Percentiles rank a stretch among this genome's conserved stretches.
These are phyloP conservation scores for Penaeus indicus DNA, from an alignment of 1,140 invertebrate genomes.

Conservation along the genomic window DNA sequence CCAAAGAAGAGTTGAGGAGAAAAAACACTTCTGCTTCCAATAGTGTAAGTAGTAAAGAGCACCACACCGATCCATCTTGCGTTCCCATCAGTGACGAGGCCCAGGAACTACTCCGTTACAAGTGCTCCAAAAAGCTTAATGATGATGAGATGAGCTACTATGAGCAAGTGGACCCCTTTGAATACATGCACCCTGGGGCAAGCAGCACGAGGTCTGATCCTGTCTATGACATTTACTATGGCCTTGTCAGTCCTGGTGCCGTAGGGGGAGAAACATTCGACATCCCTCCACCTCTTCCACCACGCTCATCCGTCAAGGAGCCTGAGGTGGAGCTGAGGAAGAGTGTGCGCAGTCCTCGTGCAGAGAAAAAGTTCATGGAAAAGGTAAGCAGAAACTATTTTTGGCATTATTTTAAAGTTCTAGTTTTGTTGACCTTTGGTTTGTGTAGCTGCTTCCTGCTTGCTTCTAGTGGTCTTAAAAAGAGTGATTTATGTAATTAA, in stretches of 20 bases:
- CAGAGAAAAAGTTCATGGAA: constrained; percentile 27
- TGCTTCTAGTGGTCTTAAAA: no score
- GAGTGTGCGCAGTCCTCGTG: constrained; percentile 21
- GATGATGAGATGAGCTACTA: constrained; percentile 67
- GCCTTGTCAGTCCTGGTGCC: constrained; percentile 61
- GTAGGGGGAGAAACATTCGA: constrained; percentile 61
- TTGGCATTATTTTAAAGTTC: neutral
- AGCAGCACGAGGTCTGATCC: constrained; percentile 60
- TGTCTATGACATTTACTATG: constrained; percentile 63
- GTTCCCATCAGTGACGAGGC: constrained; percentile 64
- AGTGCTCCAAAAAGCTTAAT: constrained; percentile 23
- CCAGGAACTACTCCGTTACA: constrained; percentile 58
- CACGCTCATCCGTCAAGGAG: constrained; percentile 36
- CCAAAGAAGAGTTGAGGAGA: constrained; percentile 46
- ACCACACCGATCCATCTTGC: neutral
- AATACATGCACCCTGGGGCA: constrained; percentile 66
- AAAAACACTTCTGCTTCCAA: neutral
- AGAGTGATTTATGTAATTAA: no score
- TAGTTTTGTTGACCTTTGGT: no score
- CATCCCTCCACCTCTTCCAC: constrained; percentile 65
- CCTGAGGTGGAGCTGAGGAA: constrained; percentile 26
- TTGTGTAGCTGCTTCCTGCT: no score
- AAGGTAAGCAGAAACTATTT: constrained; percentile 33
- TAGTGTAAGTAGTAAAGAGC: constrained; percentile 7
- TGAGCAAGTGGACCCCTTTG: constrained; percentile 66